A percentile compares a stretch with the other conserved stretches of the same genome.
These are phyloP conservation scores for Melanostoma scalare DNA, from an alignment of 2,888 invertebrate species.

Conservation along the genomic window DNA sequence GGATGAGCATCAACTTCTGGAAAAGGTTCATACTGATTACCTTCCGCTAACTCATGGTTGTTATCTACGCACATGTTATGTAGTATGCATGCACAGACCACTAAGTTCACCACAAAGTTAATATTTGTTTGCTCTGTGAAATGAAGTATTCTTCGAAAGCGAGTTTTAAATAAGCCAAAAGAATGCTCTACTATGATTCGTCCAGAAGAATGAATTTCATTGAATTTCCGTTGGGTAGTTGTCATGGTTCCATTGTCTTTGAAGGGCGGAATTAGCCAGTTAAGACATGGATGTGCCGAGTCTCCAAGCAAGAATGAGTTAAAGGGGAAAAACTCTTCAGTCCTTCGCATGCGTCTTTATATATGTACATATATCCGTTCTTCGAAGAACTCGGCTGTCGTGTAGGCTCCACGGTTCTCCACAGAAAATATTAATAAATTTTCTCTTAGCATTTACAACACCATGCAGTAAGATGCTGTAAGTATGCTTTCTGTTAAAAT, in stretches of 20 bases:
- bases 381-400: slow-evolving; percentile 73
- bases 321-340: slow-evolving; percentile 40
- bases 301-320: slow-evolving; percentile 53
- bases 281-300: slow-evolving; percentile 73
- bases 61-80: slow-evolving; percentile 68
- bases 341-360: slow-evolving; percentile 5
- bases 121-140: slow-evolving; percentile 71
- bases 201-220: slow-evolving; percentile 73
- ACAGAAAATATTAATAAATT: slow-evolving; percentile 73
- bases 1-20: no score
- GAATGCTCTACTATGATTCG: slow-evolving; percentile 76
- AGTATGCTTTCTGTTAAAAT: slow-evolving; percentile 70
- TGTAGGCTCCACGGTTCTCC: slow-evolving; percentile 76
- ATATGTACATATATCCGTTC: slow-evolving; percentile 65
- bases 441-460: slow-evolving; percentile 75
- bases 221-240: slow-evolving; percentile 73
- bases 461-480: slow-evolving; percentile 74
- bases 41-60: background rate
- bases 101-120: slow-evolving; percentile 52
- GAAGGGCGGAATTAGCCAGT: slow-evolving; percentile 75
- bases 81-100: slow-evolving; percentile 72
- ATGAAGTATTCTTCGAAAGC: slow-evolving; percentile 75
- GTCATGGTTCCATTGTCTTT: slow-evolving; percentile 74
- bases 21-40: no score
- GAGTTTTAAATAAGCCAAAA: slow-evolving; percentile 75